Conservation (phyloP, 2,797 vertebrate species). For the Apogon hyalosoma region DNA sequence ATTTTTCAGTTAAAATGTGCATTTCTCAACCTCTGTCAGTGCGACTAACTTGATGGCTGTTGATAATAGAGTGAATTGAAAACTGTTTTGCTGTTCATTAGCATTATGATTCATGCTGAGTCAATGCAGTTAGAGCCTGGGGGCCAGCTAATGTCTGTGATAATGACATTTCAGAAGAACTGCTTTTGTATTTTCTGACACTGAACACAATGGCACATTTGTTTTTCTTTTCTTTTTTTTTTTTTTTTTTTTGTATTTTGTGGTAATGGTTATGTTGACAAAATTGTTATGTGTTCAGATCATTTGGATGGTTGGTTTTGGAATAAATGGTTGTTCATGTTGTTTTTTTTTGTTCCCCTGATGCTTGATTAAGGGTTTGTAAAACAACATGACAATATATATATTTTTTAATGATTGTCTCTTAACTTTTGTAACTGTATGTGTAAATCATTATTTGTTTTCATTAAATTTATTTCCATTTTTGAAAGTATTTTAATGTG, state of each 20-base stretch:
- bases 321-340: conserved; percentile 6
- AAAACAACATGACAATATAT: conserved; percentile 23
- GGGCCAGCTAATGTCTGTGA: conserved; percentile 57
- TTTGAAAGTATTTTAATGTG: too few species aligned
- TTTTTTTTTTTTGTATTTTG: conserved; percentile 20
- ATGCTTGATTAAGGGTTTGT: conserved; percentile 17
- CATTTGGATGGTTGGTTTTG: conserved; percentile 19
- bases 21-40: neutral
- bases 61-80: conserved; percentile 35
- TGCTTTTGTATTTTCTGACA: conserved; percentile 41
- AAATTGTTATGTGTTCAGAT: conserved; percentile 18
- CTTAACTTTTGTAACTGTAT: conserved; percentile 1
- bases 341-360: conserved; percentile 23
- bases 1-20: neutral
- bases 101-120: conserved; percentile 69
- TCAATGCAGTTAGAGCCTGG: conserved; percentile 34
- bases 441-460: neutral
- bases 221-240: conserved; percentile 26
- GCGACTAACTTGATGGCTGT: conserved; percentile 15
- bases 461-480: too few species aligned
- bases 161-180: conserved; percentile 60
- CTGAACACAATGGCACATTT: conserved; percentile 23
- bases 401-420: conserved; percentile 10
- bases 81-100: conserved; percentile 63
- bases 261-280: conserved; percentile 8